A percentile compares a stretch with the other conserved stretches of the same genome.
Conservation (phyloP, 2,797 vertebrate genomes). For the Odontamblyopus lacepedii region DNA sequence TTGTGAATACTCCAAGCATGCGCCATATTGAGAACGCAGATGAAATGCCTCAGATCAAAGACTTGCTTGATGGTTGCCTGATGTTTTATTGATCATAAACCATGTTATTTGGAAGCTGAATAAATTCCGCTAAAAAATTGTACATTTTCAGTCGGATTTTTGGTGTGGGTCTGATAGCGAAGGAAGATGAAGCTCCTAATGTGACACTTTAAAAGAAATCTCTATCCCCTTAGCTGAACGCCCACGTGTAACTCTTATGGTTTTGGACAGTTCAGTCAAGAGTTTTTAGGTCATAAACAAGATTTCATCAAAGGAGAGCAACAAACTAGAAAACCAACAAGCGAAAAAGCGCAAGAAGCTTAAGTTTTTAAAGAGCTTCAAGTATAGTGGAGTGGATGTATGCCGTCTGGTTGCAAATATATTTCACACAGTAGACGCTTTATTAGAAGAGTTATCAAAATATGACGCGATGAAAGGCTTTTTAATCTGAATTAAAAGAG, state of each 20-base stretch:
- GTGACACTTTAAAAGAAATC: slow-evolving; percentile 59
- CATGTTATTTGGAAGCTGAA: slow-evolving; percentile 45
- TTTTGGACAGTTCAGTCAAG: slow-evolving; percentile 40
- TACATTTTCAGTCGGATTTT: slow-evolving; percentile 46
- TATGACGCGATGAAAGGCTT: neutral
- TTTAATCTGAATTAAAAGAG: neutral
- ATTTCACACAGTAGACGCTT: neutral
- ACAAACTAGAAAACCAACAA: slow-evolving; percentile 36
- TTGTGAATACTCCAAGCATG: slow-evolving; percentile 33
- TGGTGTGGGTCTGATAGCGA: slow-evolving; percentile 35
- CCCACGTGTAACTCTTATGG: slow-evolving; percentile 40
- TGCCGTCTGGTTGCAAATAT: neutral
- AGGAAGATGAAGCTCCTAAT: slow-evolving; percentile 46
- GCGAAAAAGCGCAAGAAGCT: slow-evolving; percentile 20
- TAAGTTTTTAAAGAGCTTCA: slow-evolving; percentile 9
- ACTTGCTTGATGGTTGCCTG: slow-evolving; percentile 43
- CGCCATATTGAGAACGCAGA: slow-evolving; percentile 49
- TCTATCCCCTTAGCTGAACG: slow-evolving; percentile 31
- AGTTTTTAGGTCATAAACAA: slow-evolving; percentile 48
- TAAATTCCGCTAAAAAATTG: slow-evolving; percentile 36
- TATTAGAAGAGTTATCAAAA: neutral
- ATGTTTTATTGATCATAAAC: slow-evolving; percentile 70
- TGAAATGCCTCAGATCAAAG: slow-evolving; percentile 62
- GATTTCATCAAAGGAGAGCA: slow-evolving; percentile 42
- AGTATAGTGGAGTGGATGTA: slow-evolving; percentile 1